Evolutionary conservation across 2,113 vertebrate species (phyloP), one percentile per base, ranked within the genome.

Genomic region (Megalops atlanticus): DNA sequence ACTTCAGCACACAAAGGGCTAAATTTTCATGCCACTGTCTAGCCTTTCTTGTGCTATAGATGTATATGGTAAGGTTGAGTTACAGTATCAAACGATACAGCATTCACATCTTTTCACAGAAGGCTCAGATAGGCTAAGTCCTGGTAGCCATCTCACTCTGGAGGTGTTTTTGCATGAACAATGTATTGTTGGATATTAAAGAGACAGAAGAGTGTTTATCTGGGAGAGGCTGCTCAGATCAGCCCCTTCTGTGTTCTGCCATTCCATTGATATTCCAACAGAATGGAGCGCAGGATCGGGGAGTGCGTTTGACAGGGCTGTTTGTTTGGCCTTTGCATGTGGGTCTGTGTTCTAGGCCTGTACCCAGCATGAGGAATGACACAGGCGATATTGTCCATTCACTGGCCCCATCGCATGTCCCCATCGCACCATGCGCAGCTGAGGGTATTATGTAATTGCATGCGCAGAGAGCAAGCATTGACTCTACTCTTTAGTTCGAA

Each of bases 351-450:
- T 81, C 36, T n/a, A 77, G 24, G 40, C 52, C 43, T 47, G 72
- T 8, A 74, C 81, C 84, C 40, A 74, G 27, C 39, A 68, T 49
- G 45, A 72, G 70, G 68, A 69, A 36, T 76, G 76, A 86, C 83
- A 90, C 84, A 88, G 82, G 24, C 77, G 11, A 24, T 81, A 72
- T 80, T 72, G 78, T 80, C 68, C 78, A 72, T 77, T 81, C 80
- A 38, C 47, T 45, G 18, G 12, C 40, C 21, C 45, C 14, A 70
- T 58, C 12, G 11, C 54, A 49, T 52, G 15, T 24, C 80, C 69
- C 31, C 27, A 68, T 43, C 21, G 36, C 41, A 36, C 68, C 38
- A 33, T 49, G 68, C 21, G 12, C 78, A 80, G 78, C 45, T 80
- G 78, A 78, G 58, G n/a, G 38, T 18, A 52, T 78, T 78, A 78